phyloP scores from a whole-genome alignment of 2,888 invertebrate species.

The Campoletis raptor region DNA sequence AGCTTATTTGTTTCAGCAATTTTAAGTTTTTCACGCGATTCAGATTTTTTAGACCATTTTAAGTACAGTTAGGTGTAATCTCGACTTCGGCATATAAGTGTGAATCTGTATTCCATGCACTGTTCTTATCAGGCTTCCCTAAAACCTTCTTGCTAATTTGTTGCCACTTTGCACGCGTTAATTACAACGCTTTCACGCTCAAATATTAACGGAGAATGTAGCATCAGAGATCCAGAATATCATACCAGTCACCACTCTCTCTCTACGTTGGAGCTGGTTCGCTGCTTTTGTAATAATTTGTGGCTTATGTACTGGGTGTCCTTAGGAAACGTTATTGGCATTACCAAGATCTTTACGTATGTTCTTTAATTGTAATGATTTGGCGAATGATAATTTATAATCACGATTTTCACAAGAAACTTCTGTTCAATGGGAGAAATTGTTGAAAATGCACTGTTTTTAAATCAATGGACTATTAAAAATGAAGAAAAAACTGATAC shows the following conservation, averaged over 20 bases:
- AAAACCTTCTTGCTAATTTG: constrained; percentile 28
- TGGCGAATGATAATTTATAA: background rate
- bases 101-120: background rate
- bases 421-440: background rate
- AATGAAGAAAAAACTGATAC: background rate
- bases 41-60: background rate
- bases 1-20: background rate
- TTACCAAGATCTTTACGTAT: background rate
- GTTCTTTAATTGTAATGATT: background rate
- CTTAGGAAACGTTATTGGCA: background rate
- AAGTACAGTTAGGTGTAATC: background rate
- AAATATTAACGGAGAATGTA: constrained; percentile 27
- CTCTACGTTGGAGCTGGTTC: background rate
- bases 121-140: constrained; percentile 17
- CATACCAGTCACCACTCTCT: constrained; percentile 29
- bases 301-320: background rate
- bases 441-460: background rate
- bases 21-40: background rate
- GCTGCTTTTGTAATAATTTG: background rate
- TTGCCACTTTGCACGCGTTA: constrained; percentile 54
- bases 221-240: constrained; percentile 36
- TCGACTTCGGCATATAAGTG: background rate
- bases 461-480: background rate
- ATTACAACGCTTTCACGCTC: constrained; percentile 16
- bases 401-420: background rate